phyloP scores from a whole-genome alignment of 2,797 vertebrate genomes.

The Pangasius larnaudii region DNA sequence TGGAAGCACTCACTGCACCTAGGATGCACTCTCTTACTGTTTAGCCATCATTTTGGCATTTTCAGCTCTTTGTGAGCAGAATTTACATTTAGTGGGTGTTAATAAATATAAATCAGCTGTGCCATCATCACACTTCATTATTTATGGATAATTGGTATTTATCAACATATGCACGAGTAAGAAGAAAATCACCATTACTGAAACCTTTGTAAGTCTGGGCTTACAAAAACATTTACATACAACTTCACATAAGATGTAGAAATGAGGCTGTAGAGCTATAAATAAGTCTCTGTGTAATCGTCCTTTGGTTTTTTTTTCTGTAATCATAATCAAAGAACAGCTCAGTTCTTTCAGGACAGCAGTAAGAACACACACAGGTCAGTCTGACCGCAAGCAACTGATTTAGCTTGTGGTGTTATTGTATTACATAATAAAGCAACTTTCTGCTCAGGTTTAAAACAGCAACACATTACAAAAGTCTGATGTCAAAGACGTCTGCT shows the following conservation, averaged over 20 bases:
- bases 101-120: background rate
- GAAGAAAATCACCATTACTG: background rate
- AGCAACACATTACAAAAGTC: background rate
- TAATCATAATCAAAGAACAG: slow-evolving; percentile 7
- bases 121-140: background rate
- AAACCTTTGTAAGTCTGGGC: background rate
- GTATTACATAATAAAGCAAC: background rate
- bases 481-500: background rate
- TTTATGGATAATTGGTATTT: background rate
- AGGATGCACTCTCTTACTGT: background rate
- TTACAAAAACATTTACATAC: background rate
- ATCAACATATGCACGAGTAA: background rate
- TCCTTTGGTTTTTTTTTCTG: background rate
- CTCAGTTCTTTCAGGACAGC: background rate
- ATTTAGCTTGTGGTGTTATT: background rate
- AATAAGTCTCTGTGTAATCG: background rate
- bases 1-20: background rate
- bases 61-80: background rate
- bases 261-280: background rate
- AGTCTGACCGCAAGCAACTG: background rate
- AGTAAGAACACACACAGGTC: slow-evolving; percentile 1
- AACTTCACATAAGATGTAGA: background rate
- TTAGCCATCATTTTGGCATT: background rate
- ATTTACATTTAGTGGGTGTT: background rate
- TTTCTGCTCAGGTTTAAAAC: slow-evolving; percentile 2